These are phyloP conservation scores for Eupithecia centaureata DNA, from an alignment of 2,888 invertebrate genomes.

Conservation along the genomic window DNA sequence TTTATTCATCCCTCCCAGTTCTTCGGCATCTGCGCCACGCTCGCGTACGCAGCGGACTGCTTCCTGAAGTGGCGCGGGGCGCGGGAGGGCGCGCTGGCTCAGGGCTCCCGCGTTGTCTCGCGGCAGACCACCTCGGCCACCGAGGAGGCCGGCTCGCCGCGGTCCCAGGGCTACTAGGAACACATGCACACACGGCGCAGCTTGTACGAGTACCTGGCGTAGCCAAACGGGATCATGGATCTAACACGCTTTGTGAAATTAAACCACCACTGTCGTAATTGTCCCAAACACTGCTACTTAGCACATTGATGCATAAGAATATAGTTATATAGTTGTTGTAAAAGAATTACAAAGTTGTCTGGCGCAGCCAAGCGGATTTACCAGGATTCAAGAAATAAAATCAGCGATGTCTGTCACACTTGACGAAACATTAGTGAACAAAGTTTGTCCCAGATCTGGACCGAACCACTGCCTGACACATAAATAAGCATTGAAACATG, in stretches of 20 bases:
- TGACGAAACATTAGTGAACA: too few species aligned
- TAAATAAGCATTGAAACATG: too few species aligned
- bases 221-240: not conserved
- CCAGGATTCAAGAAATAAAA: too few species aligned
- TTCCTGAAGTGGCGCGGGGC: conserved; percentile 90
- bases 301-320: not conserved
- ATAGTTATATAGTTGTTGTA: not conserved
- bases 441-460: too few species aligned
- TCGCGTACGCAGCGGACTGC: conserved; percentile 90
- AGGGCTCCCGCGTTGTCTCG: conserved; percentile 87
- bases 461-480: too few species aligned
- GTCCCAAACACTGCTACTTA: not conserved
- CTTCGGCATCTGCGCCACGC: conserved; percentile 93
- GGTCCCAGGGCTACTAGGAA: conserved; percentile 65
- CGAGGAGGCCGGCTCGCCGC: conserved; percentile 62
- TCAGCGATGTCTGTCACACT: too few species aligned
- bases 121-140: conserved; percentile 85
- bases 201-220: not conserved
- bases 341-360: not conserved
- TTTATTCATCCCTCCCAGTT: conserved; percentile 83
- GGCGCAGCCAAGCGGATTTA: not conserved
- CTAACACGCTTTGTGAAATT: not conserved
- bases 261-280: not conserved
- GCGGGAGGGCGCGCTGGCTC: conserved; percentile 87
- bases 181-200: not conserved